These are phyloP conservation scores for Ornithoptera alexandrae DNA, from an alignment of 2,888 invertebrate species.

Conservation along the genomic window DNA sequence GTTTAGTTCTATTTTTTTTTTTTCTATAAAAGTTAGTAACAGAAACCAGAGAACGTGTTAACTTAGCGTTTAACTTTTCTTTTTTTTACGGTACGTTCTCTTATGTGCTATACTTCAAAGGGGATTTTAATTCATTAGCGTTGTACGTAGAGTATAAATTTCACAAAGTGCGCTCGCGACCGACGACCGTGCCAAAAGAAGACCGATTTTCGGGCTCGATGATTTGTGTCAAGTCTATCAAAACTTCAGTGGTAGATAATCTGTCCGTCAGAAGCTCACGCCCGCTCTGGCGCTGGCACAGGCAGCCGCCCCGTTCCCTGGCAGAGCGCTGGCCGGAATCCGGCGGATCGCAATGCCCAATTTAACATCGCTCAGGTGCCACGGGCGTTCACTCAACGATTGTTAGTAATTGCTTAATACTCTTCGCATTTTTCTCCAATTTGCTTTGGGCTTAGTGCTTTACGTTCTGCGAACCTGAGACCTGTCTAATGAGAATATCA, in stretches of 20 bases:
- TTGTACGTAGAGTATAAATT: background rate
- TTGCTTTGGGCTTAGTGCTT: background rate
- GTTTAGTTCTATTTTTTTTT: background rate
- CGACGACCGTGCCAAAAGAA: slow-evolving; percentile 13
- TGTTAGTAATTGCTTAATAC: background rate
- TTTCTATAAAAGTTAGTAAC: background rate
- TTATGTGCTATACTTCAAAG: background rate
- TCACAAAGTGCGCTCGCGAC: background rate
- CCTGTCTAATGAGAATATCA: background rate
- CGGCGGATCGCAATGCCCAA: slow-evolving; percentile 42
- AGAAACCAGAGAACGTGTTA: background rate
- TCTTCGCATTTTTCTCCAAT: slow-evolving; percentile 5
- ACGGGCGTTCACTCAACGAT: slow-evolving; percentile 43
- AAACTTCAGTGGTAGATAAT: slow-evolving; percentile 18
- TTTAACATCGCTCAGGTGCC: slow-evolving; percentile 45
- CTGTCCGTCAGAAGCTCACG: slow-evolving; percentile 15
- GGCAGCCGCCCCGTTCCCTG: slow-evolving; percentile 29
- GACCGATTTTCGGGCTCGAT: slow-evolving; percentile 14
- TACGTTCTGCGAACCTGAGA: background rate
- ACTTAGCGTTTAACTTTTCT: background rate
- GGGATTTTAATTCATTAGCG: background rate
- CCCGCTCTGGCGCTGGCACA: slow-evolving; percentile 15
- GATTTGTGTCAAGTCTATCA: slow-evolving; percentile 22
- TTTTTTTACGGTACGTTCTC: background rate
- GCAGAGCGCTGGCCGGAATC: slow-evolving; percentile 38